Base-by-base conservation (phyloP, 1,140 invertebrate genomes). In the Macrobrachium nipponense region DNA sequence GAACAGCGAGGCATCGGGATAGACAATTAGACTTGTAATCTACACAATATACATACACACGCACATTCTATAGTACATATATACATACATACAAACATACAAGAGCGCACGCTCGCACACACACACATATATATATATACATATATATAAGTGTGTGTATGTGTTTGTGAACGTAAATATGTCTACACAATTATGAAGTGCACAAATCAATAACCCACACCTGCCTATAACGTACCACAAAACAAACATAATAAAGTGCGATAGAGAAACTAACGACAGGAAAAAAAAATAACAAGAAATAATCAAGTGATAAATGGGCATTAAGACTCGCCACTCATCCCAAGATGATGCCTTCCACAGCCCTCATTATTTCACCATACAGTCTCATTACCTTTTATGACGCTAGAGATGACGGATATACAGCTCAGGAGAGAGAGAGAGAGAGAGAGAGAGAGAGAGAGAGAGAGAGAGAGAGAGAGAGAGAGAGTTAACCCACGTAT, bases 391-490 rank as follows among this genome's bases (percentile, higher is more conserved):
- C 27, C 66, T 20, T 12, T 12, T 68, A n/a, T 68, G n/a, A 17
- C 27, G n/a, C n/a, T 12, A 27, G 51, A 14, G n/a, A 23, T 14
- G 66, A 68, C 20, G 66, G 66, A 68, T n/a, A 51, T 51, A 51
- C 51, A 7, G 51, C 8, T 8, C 51, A 0, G 0, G 51, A 58
- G 76, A 60, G 76, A 78, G 76, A 78, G 76, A 60, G 76, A 78
- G 7, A 60, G 76, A 61, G 58, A 61, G 76, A 60, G 76, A 78
- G 76, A 78, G 75, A 51, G 70, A 73, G 70, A 73, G 70, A 73
- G 70, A 73, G 70, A 73, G 70, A 58, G 58, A 73, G 58, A 78
- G 76, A 60, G 76, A 60, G 58, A 58, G 51, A 78, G 76, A 60
- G 51, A 60, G 76, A 73, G 8, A 51, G 51, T 51, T 7, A 36